phyloP scores from a whole-genome alignment of 2,113 vertebrate genomes.

The Marcusenius ussheri region DNA sequence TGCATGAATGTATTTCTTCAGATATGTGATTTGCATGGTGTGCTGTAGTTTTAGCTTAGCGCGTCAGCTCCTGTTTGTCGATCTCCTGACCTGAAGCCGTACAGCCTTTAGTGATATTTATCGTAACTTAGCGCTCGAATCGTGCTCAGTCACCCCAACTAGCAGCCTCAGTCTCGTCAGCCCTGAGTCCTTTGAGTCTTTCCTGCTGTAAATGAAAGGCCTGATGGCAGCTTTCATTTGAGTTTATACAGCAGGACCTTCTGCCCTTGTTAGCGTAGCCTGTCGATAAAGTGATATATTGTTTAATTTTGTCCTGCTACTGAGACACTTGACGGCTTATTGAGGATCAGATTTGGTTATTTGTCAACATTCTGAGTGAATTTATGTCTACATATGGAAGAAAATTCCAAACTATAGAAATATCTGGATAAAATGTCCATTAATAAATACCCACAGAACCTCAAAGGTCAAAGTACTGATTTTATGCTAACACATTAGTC shows the following conservation, averaged over 20 bases:
- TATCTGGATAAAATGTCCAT: not conserved
- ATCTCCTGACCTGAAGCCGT: not conserved
- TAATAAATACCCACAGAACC: not conserved
- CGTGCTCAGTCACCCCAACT: not conserved
- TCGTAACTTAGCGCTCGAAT: not conserved
- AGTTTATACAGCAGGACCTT: not conserved
- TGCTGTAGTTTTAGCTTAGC: not conserved
- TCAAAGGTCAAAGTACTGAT: not conserved
- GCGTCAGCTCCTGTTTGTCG: not conserved
- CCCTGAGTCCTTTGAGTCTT: not conserved
- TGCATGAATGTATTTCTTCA: not conserved
- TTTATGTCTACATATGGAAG: not conserved
- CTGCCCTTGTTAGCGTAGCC: not conserved
- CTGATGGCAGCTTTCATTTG: not conserved
- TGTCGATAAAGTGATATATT: not conserved
- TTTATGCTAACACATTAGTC: not conserved
- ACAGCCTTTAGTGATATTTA: not conserved
- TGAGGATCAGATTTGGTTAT: not conserved
- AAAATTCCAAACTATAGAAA: not conserved
- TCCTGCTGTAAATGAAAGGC: not conserved
- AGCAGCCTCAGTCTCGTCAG: not conserved
- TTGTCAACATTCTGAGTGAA: not conserved
- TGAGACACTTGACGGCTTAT: not conserved
- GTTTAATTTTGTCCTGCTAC: not conserved
- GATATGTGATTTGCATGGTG: not conserved